Percentiles rank a stretch among this genome's conserved stretches.
These are phyloP conservation scores for Morpho deidamia DNA, from an alignment of 2,888 invertebrate species.

Conservation along the genomic window DNA sequence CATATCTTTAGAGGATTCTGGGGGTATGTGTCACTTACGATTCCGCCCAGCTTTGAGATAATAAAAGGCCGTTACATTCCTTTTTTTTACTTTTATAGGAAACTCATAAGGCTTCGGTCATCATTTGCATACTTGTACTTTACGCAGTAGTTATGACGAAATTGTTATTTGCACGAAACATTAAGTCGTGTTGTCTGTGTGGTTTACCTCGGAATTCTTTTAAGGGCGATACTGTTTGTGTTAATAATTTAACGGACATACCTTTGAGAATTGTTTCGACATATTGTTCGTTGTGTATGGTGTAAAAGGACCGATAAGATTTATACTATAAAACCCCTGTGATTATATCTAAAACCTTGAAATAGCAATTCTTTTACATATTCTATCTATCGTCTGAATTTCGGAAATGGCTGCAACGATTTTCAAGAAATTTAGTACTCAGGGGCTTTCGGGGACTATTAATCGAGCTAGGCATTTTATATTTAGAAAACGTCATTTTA, in stretches of 20 bases:
- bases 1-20: no score
- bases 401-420: background rate
- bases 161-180: background rate
- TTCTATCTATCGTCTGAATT: background rate
- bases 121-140: no score
- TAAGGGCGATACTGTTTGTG: background rate
- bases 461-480: background rate
- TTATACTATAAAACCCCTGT: background rate
- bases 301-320: background rate
- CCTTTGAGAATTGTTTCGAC: slow-evolving; percentile 2
- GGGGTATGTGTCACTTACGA: no score
- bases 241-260: slow-evolving; percentile 1
- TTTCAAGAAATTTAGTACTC: background rate
- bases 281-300: background rate
- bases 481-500: no score
- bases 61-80: no score
- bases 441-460: background rate
- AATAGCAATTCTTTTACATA: background rate
- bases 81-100: no score
- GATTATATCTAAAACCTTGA: background rate
- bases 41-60: no score
- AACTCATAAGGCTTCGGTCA: no score
- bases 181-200: background rate
- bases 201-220: slow-evolving; percentile 7
- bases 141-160: background rate